Evolutionary conservation across 2,797 vertebrate species (phyloP).

Genomic region (Bovichtus diacanthus): DNA sequence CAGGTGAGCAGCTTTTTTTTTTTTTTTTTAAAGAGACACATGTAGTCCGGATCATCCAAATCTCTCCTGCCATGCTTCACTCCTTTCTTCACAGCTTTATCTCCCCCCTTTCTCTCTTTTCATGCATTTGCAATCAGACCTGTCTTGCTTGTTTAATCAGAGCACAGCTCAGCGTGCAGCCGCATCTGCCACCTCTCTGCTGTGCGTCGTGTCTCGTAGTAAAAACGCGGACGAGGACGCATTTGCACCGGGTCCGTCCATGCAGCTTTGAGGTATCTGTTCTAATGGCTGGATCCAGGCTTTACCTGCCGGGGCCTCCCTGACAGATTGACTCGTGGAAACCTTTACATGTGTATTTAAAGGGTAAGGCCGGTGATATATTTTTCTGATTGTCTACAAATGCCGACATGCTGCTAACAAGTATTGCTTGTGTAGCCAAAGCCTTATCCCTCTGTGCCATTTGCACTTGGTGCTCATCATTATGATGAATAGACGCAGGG

Average conservation of each 20-base stretch:
- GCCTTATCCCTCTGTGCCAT: background rate
- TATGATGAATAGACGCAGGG: too few species aligned
- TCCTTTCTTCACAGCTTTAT: constrained; percentile 10
- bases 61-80: constrained; percentile 29
- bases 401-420: background rate
- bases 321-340: background rate
- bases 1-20: constrained; percentile 50
- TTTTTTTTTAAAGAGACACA: too few species aligned
- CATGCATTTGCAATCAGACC: constrained; percentile 74
- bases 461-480: background rate
- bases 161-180: constrained; percentile 48
- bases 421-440: background rate
- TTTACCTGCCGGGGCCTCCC: background rate
- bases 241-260: constrained; percentile 32
- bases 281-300: constrained; percentile 6
- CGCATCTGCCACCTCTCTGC: constrained; percentile 27
- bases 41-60: constrained; percentile 55
- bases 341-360: constrained; percentile 11
- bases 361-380: background rate
- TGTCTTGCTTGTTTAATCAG: constrained; percentile 69
- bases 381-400: constrained; percentile 6
- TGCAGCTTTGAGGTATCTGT: constrained; percentile 29
- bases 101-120: background rate
- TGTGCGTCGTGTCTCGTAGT: background rate
- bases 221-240: background rate